Evolutionary conservation across 2,113 vertebrate genomes (phyloP).

Genomic region (Dissostichus mawsoni): DNA sequence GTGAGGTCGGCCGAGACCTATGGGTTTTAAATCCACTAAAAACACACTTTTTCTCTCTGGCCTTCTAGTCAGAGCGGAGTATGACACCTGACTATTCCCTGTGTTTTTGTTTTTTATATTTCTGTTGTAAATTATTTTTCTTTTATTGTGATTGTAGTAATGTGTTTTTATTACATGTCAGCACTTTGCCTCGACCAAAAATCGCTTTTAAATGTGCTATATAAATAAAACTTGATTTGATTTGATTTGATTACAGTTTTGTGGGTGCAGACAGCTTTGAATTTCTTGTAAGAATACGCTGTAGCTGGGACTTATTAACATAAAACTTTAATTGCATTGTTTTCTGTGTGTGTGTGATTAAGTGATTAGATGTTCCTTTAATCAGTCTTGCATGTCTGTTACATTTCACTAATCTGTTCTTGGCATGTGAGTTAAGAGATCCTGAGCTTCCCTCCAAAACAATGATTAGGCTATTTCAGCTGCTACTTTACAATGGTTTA

Average conservation of each 20-base stretch:
- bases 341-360: constrained; percentile 3
- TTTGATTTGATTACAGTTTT: neutral
- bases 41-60: too few species aligned
- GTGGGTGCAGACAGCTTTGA: neutral
- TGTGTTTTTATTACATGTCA: too few species aligned
- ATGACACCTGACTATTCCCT: too few species aligned
- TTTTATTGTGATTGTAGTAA: too few species aligned
- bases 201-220: too few species aligned
- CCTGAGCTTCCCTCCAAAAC: constrained; percentile 31
- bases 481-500: neutral
- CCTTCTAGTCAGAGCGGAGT: too few species aligned
- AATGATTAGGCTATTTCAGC: constrained; percentile 13
- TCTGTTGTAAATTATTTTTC: too few species aligned
- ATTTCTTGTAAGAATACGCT: neutral
- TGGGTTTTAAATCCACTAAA: too few species aligned
- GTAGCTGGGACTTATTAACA: neutral
- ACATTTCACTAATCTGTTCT: constrained; percentile 50
- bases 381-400: constrained; percentile 37
- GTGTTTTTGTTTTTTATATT: too few species aligned
- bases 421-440: constrained; percentile 35
- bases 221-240: too few species aligned
- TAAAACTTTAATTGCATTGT: constrained; percentile 27
- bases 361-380: constrained; percentile 36
- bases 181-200: too few species aligned
- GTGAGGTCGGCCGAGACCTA: too few species aligned